These are phyloP conservation scores for Nomia melanderi DNA, from an alignment of 1,140 invertebrate genomes.

Conservation along the genomic window DNA sequence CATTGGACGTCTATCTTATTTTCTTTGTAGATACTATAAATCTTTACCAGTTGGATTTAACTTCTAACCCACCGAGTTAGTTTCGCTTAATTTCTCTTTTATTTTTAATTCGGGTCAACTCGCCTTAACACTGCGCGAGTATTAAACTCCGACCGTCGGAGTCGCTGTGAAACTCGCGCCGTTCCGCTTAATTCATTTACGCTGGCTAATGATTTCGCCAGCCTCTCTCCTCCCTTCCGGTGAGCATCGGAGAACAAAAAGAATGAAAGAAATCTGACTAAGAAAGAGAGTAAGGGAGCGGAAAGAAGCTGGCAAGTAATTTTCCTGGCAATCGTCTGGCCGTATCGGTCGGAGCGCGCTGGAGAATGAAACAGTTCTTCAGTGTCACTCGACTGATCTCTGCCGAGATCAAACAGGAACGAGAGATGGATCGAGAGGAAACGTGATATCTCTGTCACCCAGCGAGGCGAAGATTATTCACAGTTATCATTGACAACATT, in stretches of 20 bases:
- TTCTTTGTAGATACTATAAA: no score
- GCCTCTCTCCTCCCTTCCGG: background rate
- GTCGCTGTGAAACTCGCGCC: no score
- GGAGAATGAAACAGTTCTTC: slow-evolving; percentile 64
- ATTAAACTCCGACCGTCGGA: no score
- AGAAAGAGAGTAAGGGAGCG: background rate
- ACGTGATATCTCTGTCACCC: slow-evolving; percentile 41
- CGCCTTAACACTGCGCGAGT: no score
- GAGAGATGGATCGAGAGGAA: slow-evolving; percentile 50
- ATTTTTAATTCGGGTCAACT: no score
- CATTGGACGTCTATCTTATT: no score
- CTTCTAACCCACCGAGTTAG: no score
- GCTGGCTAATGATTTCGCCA: background rate
- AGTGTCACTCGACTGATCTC: slow-evolving; percentile 58
- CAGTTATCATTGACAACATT: slow-evolving; percentile 36
- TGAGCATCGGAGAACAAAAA: background rate
- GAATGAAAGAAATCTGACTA: background rate
- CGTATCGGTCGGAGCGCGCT: slow-evolving; percentile 37
- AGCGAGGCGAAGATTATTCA: slow-evolving; percentile 50
- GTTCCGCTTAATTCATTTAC: background rate
- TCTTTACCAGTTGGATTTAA: no score
- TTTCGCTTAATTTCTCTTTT: no score
- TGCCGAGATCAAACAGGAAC: slow-evolving; percentile 52
- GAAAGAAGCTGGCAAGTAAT: slow-evolving; percentile 46
- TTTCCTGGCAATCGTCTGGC: slow-evolving; percentile 56